Evolutionary conservation across 1,140 invertebrate species (phyloP).

Genomic region (Drosophila pandora): DNA sequence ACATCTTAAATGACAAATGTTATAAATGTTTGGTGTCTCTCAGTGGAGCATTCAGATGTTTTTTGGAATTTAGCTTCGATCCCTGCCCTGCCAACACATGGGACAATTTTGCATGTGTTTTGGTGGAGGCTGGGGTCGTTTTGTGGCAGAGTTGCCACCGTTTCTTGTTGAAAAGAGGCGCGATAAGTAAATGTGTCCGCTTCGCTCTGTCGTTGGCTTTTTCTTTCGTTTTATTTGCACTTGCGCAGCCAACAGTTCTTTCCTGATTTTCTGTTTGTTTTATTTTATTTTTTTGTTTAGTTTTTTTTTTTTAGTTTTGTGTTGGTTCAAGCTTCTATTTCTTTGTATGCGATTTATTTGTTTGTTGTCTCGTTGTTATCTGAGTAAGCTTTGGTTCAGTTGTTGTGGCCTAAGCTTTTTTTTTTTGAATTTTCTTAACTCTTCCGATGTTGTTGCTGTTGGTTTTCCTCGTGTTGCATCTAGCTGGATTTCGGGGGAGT

Average conservation of each 20-base stretch:
- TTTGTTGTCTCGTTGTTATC: conserved; percentile 81
- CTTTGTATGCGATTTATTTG: conserved; percentile 78
- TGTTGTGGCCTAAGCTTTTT: too few relatives aligned
- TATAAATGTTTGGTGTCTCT: conserved; percentile 6
- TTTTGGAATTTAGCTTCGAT: conserved; percentile 49
- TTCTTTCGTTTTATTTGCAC: conserved; percentile 73
- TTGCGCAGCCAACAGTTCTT: conserved; percentile 65
- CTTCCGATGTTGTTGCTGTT: conserved; percentile 9
- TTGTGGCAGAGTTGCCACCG: conserved; percentile 66
- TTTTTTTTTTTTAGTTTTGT: conserved; percentile 21
- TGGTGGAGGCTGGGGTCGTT: conserved; percentile 28
- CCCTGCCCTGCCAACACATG: conserved; percentile 42
- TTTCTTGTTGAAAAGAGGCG: conserved; percentile 76
- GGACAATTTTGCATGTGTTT: conserved; percentile 70
- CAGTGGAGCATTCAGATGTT: conserved; percentile 49
- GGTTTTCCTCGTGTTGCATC: conserved; percentile 27
- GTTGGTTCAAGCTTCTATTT: conserved; percentile 58
- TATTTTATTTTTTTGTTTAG: conserved; percentile 12
- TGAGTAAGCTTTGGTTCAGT: conserved; percentile 56
- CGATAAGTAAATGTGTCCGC: conserved; percentile 81
- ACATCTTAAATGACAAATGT: neutral
- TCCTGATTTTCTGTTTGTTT: conserved; percentile 45
- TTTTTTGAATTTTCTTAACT: conserved; percentile 15
- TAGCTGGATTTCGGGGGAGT: conserved; percentile 60
- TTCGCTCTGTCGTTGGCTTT: conserved; percentile 36